phyloP scores from a whole-genome alignment of 2,113 vertebrate species.

The Bubo blakistoni region DNA sequence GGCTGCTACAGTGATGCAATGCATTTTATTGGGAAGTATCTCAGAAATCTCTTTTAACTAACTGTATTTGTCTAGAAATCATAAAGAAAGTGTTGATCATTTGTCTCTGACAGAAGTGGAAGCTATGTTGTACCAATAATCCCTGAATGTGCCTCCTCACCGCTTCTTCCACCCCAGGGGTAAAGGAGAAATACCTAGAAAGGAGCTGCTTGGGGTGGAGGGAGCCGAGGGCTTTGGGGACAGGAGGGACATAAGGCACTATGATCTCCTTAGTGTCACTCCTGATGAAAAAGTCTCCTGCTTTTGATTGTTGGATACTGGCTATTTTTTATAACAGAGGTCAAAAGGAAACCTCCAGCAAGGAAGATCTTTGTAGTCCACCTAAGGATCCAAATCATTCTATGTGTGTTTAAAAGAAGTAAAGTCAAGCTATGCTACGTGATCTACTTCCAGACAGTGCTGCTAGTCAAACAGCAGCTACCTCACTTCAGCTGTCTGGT shows the following conservation, averaged over 20 bases:
- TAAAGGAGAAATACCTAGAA: neutral
- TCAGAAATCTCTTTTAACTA: neutral
- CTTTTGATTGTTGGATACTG: neutral
- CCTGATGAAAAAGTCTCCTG: neutral
- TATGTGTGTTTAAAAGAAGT: neutral
- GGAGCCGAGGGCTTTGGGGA: neutral
- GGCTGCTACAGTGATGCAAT: neutral
- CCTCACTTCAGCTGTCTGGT: neutral
- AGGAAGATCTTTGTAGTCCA: neutral
- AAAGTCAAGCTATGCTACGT: neutral
- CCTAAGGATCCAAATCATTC: neutral
- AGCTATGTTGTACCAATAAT: neutral
- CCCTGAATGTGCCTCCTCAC: neutral
- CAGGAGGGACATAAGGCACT: neutral
- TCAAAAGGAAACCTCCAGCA: neutral
- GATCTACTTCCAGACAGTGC: neutral
- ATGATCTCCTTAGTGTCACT: neutral
- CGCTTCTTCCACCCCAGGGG: neutral
- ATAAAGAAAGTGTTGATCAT: neutral
- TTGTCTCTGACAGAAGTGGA: neutral
- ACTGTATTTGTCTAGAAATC: neutral
- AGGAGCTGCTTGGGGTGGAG: neutral
- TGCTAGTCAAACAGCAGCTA: neutral
- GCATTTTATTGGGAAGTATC: neutral
- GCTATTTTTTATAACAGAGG: neutral